Conservation (phyloP, 2,797 vertebrate species). For the Clarias fuscus region DNA sequence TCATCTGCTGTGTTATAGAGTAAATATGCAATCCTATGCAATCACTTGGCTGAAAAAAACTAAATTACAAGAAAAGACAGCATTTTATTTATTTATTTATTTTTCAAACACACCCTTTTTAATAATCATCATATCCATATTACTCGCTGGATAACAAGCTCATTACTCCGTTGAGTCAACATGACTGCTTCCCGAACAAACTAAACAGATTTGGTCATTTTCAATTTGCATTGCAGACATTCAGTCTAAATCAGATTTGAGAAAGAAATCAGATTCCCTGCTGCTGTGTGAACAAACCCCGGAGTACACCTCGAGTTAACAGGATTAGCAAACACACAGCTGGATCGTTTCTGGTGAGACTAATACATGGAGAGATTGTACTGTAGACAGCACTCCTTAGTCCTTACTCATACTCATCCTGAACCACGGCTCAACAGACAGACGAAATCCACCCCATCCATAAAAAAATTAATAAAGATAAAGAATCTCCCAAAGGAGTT, state of each 20-base stretch:
- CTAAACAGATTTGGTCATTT: constrained; percentile 1
- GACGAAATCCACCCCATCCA: no score
- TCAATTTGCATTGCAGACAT: constrained; percentile 1
- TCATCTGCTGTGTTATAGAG: not conserved
- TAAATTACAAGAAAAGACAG: not conserved
- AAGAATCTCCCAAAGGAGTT: not conserved
- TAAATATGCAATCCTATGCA: not conserved
- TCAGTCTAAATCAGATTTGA: constrained; percentile 7
- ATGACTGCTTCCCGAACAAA: not conserved
- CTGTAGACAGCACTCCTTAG: not conserved
- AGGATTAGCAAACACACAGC: not conserved
- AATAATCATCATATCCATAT: not conserved
- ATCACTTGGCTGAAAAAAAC: not conserved
- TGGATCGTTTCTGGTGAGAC: not conserved
- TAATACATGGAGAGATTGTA: not conserved
- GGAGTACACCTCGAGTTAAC: constrained; percentile 8
- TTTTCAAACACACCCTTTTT: not conserved
- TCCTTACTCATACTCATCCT: not conserved
- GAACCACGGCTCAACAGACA: not conserved
- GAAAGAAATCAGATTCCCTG: constrained; percentile 14
- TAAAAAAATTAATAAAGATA: not conserved
- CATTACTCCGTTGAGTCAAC: not conserved
- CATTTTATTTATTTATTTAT: not conserved
- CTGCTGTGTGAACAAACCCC: constrained; percentile 10
- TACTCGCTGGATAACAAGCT: not conserved